Percentiles rank a stretch among this genome's conserved stretches.
phyloP scores from a whole-genome alignment of 2,113 vertebrate species.

The Smithornis capensis region DNA sequence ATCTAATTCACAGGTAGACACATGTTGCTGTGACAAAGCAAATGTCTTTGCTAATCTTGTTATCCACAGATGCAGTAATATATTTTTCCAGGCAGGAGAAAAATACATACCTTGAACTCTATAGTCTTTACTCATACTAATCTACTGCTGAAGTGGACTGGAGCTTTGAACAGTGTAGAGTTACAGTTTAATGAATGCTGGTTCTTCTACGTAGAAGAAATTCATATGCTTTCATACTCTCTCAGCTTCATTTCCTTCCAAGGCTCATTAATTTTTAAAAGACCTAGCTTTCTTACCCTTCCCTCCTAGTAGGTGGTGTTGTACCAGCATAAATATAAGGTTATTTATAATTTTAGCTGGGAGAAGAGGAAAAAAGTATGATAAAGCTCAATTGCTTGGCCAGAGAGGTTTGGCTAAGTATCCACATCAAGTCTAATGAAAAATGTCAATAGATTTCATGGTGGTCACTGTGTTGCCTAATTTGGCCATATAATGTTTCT shows the following conservation, averaged over 20 bases:
- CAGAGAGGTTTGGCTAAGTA: slow-evolving; percentile 48
- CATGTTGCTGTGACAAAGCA: background rate
- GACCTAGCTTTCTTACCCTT: slow-evolving; percentile 58
- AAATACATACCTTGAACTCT: background rate
- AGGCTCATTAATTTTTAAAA: slow-evolving; percentile 69
- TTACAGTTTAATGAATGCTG: slow-evolving; percentile 62
- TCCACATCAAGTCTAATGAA: slow-evolving; percentile 3
- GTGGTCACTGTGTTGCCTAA: slow-evolving; percentile 12
- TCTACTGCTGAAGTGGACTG: slow-evolving; percentile 25
- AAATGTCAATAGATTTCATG: background rate
- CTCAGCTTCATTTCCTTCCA: slow-evolving; percentile 68
- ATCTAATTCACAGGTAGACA: background rate
- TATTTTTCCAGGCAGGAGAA: slow-evolving; percentile 30
- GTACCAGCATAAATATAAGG: slow-evolving; percentile 43
- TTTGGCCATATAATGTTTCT: background rate
- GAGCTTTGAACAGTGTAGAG: slow-evolving; percentile 42
- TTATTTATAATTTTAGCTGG: slow-evolving; percentile 43
- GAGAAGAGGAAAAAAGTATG: slow-evolving; percentile 34
- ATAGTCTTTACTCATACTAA: slow-evolving; percentile 14
- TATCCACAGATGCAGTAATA: slow-evolving; percentile 4
- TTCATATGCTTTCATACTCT: slow-evolving; percentile 60
- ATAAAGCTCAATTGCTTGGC: slow-evolving; percentile 32
- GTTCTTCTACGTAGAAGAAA: slow-evolving; percentile 56
- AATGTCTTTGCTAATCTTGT: background rate
- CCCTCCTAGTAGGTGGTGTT: slow-evolving; percentile 66